These are phyloP conservation scores for Mercenaria mercenaria DNA, from an alignment of 1,140 invertebrate genomes.

Conservation along the genomic window DNA sequence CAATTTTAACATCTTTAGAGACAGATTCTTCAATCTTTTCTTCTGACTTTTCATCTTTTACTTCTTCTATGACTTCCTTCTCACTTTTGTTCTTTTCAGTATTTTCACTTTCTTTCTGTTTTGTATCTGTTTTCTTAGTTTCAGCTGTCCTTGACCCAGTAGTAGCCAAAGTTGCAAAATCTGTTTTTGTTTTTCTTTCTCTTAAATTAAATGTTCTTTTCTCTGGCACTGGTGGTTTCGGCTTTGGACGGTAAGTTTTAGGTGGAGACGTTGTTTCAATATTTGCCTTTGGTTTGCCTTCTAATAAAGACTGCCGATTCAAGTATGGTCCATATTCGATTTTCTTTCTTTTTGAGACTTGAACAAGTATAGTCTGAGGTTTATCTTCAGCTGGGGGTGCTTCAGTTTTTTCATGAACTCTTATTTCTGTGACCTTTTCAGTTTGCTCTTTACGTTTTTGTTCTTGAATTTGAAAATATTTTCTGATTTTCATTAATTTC, in stretches of 20 bases:
- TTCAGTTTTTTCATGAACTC: conserved; percentile 50
- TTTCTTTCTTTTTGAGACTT: conserved; percentile 64
- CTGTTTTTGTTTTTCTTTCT: conserved; percentile 59
- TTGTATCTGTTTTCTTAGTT: conserved; percentile 37
- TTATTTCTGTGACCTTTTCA: conserved; percentile 49
- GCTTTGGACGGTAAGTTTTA: conserved; percentile 57
- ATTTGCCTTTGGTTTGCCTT: conserved; percentile 52
- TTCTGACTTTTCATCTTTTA: background rate
- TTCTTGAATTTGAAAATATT: conserved; percentile 59
- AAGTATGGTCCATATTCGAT: conserved; percentile 65
- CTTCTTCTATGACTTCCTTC: background rate
- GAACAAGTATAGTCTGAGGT: conserved; percentile 62
- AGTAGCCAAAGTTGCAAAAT: conserved; percentile 59
- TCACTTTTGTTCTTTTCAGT: conserved; percentile 3
- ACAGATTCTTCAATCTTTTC: background rate
- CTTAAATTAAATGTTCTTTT: conserved; percentile 59
- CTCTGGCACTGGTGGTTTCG: conserved; percentile 50
- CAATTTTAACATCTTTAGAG: conserved; percentile 14
- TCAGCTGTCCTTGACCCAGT: conserved; percentile 46
- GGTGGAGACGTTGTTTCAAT: conserved; percentile 37
- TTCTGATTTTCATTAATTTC: conserved; percentile 62
- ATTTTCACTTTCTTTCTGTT: conserved; percentile 25
- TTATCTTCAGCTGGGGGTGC: conserved; percentile 26
- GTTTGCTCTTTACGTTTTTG: conserved; percentile 56
- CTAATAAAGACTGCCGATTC: conserved; percentile 55